These are phyloP conservation scores for western clawed frog (Xenopus tropicalis) DNA, from an alignment of 2,113 vertebrate species.

Conservation along the genomic window UCB_Xtro_10.0 CM004452.2:40351501-40352000, in stretches of 20 bases:
- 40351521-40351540: conserved; percentile 44
- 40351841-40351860: conserved; percentile 62
- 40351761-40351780: conserved; percentile 91
- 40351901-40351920: conserved; percentile 84
- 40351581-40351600: conserved; percentile 30
- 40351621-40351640: conserved; percentile 66
- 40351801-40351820: conserved; percentile 82
- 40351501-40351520: too few species aligned
- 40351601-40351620: conserved; percentile 69
- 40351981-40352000: conserved; percentile 85
- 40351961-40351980: conserved; percentile 81
- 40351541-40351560: conserved; percentile 53
- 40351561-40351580: conserved; percentile 31
- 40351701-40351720: conserved; percentile 52
- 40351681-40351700: conserved; percentile 56
- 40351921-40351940: conserved; percentile 91
- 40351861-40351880: conserved; percentile 74
- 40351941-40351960: conserved; percentile 87
- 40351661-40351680: conserved; percentile 61
- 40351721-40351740: conserved; percentile 60
- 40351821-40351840: conserved; percentile 66
- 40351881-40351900: conserved; percentile 85
- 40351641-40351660: conserved; percentile 62
- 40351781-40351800: conserved; percentile 88
- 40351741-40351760: conserved; percentile 80